Evolutionary conservation across 1,140 invertebrate species (phyloP).

Genomic region (Sitophilus oryzae): DNA sequence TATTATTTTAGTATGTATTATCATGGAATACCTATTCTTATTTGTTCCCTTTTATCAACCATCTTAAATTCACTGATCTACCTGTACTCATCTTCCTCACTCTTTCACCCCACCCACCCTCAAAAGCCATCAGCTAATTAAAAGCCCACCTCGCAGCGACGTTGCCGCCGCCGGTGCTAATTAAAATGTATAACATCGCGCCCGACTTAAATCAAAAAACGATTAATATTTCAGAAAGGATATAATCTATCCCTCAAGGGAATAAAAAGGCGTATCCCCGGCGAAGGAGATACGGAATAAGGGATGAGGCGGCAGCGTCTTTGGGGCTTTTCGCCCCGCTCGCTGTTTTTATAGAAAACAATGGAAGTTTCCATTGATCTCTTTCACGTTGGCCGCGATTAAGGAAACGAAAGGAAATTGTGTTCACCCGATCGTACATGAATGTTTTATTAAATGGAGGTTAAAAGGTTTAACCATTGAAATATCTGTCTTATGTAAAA

Average conservation of each 20-base stretch:
- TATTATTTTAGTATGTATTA: too few species aligned
- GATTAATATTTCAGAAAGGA: slow-evolving; percentile 38
- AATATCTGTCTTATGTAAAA: too few species aligned
- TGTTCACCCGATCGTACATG: too few species aligned
- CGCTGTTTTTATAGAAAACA: slow-evolving; percentile 19
- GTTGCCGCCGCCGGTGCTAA: slow-evolving; percentile 22
- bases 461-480: too few species aligned
- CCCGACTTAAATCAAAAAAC: slow-evolving; percentile 38
- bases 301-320: slow-evolving; percentile 13
- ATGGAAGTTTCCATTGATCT: slow-evolving; percentile 8
- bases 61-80: not conserved
- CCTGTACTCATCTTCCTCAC: not conserved
- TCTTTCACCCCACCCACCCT: not conserved
- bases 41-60: too few species aligned
- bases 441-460: too few species aligned
- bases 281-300: slow-evolving; percentile 6
- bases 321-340: slow-evolving; percentile 14
- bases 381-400: too few species aligned
- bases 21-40: too few species aligned
- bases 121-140: slow-evolving; percentile 9
- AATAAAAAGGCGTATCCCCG: slow-evolving; percentile 9
- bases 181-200: slow-evolving; percentile 37
- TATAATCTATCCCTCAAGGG: slow-evolving; percentile 33
- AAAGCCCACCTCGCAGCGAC: not conserved
- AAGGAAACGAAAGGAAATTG: too few species aligned